Base-by-base conservation (phyloP, 2,113 vertebrate species). In the Hemibagrus wyckioides region DNA sequence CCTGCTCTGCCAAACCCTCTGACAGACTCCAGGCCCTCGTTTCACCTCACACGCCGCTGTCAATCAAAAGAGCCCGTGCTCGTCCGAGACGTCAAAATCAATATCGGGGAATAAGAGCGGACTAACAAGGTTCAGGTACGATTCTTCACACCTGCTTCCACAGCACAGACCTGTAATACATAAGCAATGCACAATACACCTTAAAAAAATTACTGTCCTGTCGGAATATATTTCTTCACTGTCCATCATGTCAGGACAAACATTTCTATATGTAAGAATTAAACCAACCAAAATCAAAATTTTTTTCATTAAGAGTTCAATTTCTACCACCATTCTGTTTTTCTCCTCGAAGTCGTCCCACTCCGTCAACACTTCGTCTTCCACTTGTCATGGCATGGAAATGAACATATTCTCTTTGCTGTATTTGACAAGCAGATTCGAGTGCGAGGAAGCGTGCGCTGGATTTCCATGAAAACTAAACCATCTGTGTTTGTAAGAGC, bases 31-130 rank as follows among this genome's bases (percentile, higher is more conserved):
- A 71, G 77, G 65, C 65, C 69, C 81, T 81, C 77, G 41, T 57
- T 67, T 80, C 83, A 82, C 84, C 84, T 79, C 84, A 52, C 77
- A 69, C 56, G 77, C 85, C 57, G 76, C 81, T 89, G 87, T 89
- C 87, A 82, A 15, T 90, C 89, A 87, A 71, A 85, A 57, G 54
- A 80, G 48, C 25, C 17, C 17, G 4, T 44, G 77, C 76, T 50
- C 28, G 44, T 87, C 87, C 88, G 79, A 54, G 28, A 82, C 69
- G 76, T 87, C 63, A 63, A 54, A 65, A 90, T 84, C 83, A 28
- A 86, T 89, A 89, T 86, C 67, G 83, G 73, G 73, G 61, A 69
- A 44, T 9, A 10, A 48, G 86, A 69, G 13, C 28, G 61, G 67
- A 73, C 79, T 59, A 65, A 54, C 36, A 36, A 44, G 75, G 59